Evolutionary conservation across 2,888 invertebrate species (phyloP).

Genomic region (Lasius fuliginosus): DNA sequence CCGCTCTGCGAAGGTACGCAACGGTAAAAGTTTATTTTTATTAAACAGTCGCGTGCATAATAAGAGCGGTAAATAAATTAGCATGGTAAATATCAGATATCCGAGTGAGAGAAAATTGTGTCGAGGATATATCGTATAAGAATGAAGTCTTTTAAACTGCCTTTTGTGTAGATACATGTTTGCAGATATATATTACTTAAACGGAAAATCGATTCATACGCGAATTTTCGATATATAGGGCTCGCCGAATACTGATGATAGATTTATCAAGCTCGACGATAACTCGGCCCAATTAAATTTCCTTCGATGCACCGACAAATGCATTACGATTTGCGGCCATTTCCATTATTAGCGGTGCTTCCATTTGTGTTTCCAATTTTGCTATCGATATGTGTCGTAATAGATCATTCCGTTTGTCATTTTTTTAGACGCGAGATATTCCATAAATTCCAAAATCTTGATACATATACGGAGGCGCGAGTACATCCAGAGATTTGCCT

Average conservation of each 20-base stretch:
- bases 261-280: slow-evolving; percentile 2
- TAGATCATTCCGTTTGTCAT: background rate
- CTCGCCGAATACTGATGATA: background rate
- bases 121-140: background rate
- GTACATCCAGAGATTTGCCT: background rate
- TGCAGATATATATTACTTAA: background rate
- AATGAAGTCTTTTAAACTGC: background rate
- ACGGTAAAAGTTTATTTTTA: slow-evolving; percentile 13
- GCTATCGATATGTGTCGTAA: background rate
- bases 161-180: background rate
- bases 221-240: background rate
- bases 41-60: slow-evolving; percentile 14
- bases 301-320: slow-evolving; percentile 26
- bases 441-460: slow-evolving; percentile 11
- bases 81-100: background rate
- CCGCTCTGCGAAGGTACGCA: background rate
- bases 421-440: background rate
- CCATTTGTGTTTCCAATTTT: slow-evolving; percentile 14
- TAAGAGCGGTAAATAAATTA: background rate
- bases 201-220: slow-evolving; percentile 3
- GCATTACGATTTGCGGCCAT: slow-evolving; percentile 4
- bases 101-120: background rate
- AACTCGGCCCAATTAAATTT: slow-evolving; percentile 22
- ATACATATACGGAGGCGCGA: background rate
- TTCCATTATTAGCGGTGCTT: slow-evolving; percentile 16